Conservation (phyloP, 2,113 vertebrate genomes). For the Podiceps cristatus region DNA sequence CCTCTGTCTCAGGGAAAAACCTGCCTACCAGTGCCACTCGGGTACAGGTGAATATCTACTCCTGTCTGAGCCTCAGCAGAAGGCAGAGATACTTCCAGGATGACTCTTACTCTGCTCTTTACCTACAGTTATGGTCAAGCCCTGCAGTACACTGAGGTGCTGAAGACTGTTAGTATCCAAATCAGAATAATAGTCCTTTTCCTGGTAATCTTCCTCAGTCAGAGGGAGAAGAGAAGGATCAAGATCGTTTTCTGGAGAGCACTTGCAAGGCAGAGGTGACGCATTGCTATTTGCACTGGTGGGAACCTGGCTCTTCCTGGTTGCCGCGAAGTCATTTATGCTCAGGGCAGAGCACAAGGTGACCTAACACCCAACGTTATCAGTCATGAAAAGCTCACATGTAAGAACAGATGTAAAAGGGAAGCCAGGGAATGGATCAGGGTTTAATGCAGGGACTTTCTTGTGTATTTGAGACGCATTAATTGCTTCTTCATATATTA, state of each 20-base stretch:
- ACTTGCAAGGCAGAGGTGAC: background rate
- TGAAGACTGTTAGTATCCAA: background rate
- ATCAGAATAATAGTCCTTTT: background rate
- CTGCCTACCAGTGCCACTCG: background rate
- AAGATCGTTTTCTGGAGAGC: background rate
- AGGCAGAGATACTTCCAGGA: background rate
- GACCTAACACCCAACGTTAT: background rate
- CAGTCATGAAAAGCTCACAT: background rate
- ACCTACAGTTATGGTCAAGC: background rate
- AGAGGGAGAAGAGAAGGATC: background rate
- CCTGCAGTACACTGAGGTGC: background rate
- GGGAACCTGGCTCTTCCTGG: background rate
- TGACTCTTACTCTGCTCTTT: background rate
- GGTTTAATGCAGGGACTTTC: background rate
- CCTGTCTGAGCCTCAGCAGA: slow-evolving; percentile 20
- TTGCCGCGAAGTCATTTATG: background rate
- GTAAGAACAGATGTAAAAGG: background rate
- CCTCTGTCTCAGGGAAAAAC: slow-evolving; percentile 32
- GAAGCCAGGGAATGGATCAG: background rate
- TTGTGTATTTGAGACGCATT: background rate
- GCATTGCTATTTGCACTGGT: background rate
- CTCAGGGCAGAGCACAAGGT: background rate
- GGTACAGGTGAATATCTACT: background rate
- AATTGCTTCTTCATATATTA: background rate
- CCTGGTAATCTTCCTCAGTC: background rate